Percentiles rank a stretch among this genome's conserved stretches.
phyloP scores from a whole-genome alignment of 2,888 invertebrate genomes.

The Orthonevra nobilis region DNA sequence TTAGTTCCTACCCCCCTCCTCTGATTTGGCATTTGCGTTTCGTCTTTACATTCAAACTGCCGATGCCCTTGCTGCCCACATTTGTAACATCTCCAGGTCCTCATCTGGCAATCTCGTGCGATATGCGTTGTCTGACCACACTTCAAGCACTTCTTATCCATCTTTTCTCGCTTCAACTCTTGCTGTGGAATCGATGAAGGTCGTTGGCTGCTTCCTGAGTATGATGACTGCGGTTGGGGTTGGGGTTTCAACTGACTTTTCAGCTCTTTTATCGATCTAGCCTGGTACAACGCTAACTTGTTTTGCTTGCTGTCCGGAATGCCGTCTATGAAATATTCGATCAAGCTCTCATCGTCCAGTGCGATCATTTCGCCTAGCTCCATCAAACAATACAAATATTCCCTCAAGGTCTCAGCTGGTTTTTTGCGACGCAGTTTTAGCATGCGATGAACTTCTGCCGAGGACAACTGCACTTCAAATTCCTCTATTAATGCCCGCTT shows the following conservation, averaged over 20 bases:
- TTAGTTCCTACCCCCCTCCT: neutral
- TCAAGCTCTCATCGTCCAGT: conserved; percentile 10
- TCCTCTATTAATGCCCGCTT: neutral
- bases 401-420: too few relatives aligned
- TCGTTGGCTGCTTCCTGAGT: neutral
- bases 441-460: conserved; percentile 5
- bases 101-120: neutral
- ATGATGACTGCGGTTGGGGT: neutral
- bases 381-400: neutral
- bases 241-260: neutral
- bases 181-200: neutral
- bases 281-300: conserved; percentile 24
- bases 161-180: neutral
- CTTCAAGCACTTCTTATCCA: conserved; percentile 6
- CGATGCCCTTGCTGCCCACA: conserved; percentile 18
- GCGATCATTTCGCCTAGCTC: neutral
- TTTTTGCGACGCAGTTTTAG: neutral
- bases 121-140: conserved; percentile 22
- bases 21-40: too few relatives aligned
- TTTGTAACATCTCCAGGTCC: conserved; percentile 7
- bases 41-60: neutral
- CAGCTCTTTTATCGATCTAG: conserved; percentile 8
- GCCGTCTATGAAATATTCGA: conserved; percentile 21
- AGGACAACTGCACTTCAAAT: neutral
- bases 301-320: conserved; percentile 21